phyloP scores from a whole-genome alignment of 2,113 vertebrate species.

The Callithrix jacchus region DNA sequence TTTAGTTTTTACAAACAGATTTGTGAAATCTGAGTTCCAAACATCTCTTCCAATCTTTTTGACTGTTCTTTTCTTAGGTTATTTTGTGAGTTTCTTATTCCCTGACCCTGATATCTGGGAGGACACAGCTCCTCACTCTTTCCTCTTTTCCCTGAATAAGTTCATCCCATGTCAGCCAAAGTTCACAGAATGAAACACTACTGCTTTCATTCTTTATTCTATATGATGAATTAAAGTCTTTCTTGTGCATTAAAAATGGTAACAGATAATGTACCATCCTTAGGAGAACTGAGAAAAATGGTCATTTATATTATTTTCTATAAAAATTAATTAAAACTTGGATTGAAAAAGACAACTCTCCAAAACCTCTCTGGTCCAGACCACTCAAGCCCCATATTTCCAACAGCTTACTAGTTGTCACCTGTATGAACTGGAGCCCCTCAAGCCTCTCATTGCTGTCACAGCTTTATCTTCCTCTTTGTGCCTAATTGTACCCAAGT shows the following conservation, averaged over 20 bases:
- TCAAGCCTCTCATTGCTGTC: neutral
- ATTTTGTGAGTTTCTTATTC: neutral
- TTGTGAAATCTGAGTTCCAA: neutral
- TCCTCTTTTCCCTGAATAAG: neutral
- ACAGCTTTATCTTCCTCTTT: neutral
- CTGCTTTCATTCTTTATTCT: neutral
- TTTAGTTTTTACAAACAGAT: neutral
- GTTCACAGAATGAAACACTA: neutral
- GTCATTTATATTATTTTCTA: neutral
- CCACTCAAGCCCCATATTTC: neutral
- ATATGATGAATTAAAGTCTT: neutral
- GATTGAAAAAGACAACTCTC: neutral
- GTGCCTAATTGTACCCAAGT: neutral
- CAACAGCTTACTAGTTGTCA: neutral
- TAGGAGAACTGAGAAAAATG: neutral
- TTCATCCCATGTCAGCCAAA: neutral
- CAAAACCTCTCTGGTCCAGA: neutral
- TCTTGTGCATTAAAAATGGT: neutral
- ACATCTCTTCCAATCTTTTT: neutral
- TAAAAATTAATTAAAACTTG: neutral
- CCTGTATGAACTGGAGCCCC: neutral
- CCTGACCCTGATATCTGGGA: neutral
- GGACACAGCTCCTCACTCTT: neutral
- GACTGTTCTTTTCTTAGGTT: neutral
- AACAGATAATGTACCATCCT: neutral